phyloP scores from a whole-genome alignment of 2,113 vertebrate species.

The Panthera tigris region DNA sequence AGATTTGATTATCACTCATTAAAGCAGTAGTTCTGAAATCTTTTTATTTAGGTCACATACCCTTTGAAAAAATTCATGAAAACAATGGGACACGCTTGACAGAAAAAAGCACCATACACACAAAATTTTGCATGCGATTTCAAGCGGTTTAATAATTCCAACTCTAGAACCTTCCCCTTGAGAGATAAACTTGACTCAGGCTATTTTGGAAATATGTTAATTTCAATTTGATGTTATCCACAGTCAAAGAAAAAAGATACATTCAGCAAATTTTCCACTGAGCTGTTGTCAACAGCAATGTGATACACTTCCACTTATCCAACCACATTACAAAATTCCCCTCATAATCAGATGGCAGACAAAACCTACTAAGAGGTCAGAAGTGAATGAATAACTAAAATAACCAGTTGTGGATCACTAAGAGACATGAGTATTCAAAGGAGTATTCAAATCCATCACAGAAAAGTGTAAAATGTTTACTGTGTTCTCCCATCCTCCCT shows the following conservation, averaged over 20 bases:
- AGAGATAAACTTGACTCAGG: neutral
- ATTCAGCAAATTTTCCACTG: neutral
- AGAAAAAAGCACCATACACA: neutral
- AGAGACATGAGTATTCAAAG: neutral
- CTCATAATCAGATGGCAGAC: neutral
- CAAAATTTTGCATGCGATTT: neutral
- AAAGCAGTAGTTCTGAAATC: neutral
- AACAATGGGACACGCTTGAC: neutral
- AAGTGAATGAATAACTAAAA: constrained; percentile 21
- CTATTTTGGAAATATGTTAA: constrained; percentile 11
- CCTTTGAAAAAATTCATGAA: neutral
- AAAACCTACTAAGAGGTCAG: neutral
- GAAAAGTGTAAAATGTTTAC: neutral
- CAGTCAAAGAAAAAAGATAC: neutral
- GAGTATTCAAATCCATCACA: neutral
- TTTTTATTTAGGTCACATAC: neutral
- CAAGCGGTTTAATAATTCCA: neutral
- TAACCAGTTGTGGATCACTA: neutral
- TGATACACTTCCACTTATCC: neutral
- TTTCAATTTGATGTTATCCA: neutral
- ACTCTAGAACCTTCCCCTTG: neutral
- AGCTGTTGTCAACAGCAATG: neutral
- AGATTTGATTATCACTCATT: neutral
- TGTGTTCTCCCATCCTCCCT: neutral
- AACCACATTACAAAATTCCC: neutral